These are phyloP conservation scores for Ormyrus thymus DNA, from an alignment of 2,888 invertebrate genomes.

Conservation along the genomic window DNA sequence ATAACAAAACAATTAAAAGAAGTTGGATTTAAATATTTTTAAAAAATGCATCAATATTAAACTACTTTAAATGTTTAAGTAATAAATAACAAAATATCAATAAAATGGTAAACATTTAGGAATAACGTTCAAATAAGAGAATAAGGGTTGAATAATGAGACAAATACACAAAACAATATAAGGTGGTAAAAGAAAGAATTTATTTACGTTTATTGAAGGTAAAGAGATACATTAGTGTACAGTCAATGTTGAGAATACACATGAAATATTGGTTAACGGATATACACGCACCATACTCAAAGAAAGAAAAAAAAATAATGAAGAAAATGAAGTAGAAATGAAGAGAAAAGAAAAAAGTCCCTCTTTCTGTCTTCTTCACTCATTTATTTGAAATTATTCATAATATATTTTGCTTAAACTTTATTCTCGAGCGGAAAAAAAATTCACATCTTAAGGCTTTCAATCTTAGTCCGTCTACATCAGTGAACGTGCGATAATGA, in stretches of 20 bases:
- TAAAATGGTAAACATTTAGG: too few relatives aligned
- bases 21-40: too few relatives aligned
- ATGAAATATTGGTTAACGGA: constrained; percentile 26
- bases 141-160: too few relatives aligned
- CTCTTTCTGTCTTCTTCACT: constrained; percentile 15
- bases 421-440: constrained; percentile 5
- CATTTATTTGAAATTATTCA: constrained; percentile 13
- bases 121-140: background rate
- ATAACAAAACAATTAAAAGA: too few relatives aligned
- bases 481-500: background rate
- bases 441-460: constrained; percentile 13
- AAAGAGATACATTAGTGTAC: constrained; percentile 47
- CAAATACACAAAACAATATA: background rate
- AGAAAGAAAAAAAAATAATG: constrained; percentile 16
- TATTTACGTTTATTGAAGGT: constrained; percentile 50
- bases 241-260: constrained; percentile 31
- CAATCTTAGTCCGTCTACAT: background rate
- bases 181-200: constrained; percentile 50
- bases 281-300: constrained; percentile 7
- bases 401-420: background rate
- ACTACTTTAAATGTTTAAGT: too few relatives aligned
- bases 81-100: too few relatives aligned
- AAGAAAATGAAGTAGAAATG: constrained; percentile 20
- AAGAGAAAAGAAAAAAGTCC: constrained; percentile 27
- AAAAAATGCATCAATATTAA: too few relatives aligned